Evolutionary conservation across 2,797 vertebrate genomes (phyloP), one percentile per base, ranked within the genome.

Genomic region (Cheirogaleus major): DNA sequence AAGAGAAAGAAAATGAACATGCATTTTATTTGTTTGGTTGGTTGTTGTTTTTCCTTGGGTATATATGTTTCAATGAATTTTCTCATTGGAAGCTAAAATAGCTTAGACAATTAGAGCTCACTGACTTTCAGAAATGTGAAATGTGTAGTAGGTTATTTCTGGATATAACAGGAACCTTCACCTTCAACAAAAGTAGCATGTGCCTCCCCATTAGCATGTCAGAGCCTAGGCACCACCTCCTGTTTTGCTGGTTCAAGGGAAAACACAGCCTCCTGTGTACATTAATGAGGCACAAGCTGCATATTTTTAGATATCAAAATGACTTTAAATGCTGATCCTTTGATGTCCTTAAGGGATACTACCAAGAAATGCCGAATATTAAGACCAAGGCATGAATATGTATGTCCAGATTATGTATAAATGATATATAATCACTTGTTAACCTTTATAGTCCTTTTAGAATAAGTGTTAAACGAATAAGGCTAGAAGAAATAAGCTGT

Each of bases 381-480:
- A 91, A 90, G 72, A 91, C 35, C 17, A 92, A 82, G 84, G 8
- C 69, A 87, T 97, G 93, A 93, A 91, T 96, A 96, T 95, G 80
- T 73, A 96, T 83, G 63, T 43, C 45, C 57, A 93, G 57, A 83
- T 98, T 86, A 97, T 89, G 17, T 93, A 95, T 89, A 94, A 96
- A 80, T 91, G 82, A 83, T 94, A 96, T 45, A 93, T 91, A 95
- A 91, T 91, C 55, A 94, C 75, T 96, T 82, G 88, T 91, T 97
- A 96, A 94, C 89, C 65, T 96, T 94, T 92, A 50, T 52, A 82
- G 92, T 72, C 50, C 48, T 95, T 96, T 94, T 75, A 85, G 93
- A 96, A 73, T 94, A 96, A 93, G 86, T 73, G 91, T 95, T 96
- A 96, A 94, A 90, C 35, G 91, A 88, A 81, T 69, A 85, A 92